A percentile compares a stretch with the other conserved stretches of the same genome.
Conservation (phyloP, 1,140 invertebrate genomes). For the Drosophila bocqueti region DNA sequence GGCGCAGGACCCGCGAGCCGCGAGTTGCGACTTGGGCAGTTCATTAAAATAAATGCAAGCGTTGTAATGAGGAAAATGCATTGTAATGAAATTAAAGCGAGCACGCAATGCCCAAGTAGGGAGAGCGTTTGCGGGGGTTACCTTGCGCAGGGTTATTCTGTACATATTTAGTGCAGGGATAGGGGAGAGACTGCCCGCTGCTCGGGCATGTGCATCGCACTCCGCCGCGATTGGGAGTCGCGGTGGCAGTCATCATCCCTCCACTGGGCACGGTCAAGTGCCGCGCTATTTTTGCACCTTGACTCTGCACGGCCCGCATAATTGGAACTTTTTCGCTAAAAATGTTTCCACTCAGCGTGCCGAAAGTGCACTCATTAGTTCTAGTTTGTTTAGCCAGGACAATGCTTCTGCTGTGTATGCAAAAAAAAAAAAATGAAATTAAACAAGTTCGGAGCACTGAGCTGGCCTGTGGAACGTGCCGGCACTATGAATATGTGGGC, state of each 20-base stretch:
- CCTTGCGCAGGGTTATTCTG: not conserved
- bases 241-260: slow-evolving; percentile 22
- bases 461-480: slow-evolving; percentile 58
- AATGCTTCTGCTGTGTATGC: slow-evolving; percentile 45
- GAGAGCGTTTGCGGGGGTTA: slow-evolving; percentile 6
- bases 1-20: slow-evolving; percentile 30
- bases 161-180: not conserved
- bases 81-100: slow-evolving; percentile 79
- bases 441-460: slow-evolving; percentile 14
- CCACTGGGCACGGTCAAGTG: slow-evolving; percentile 64
- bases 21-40: slow-evolving; percentile 41
- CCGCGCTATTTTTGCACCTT: slow-evolving; percentile 79
- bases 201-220: slow-evolving; percentile 58
- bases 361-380: slow-evolving; percentile 74
- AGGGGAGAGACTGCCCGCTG: slow-evolving; percentile 72
- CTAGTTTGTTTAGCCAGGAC: slow-evolving; percentile 72
- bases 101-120: slow-evolving; percentile 50
- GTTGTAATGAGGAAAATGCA: slow-evolving; percentile 75
- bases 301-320: slow-evolving; percentile 73
- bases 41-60: slow-evolving; percentile 77
- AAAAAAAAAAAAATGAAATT: slow-evolving; percentile 15
- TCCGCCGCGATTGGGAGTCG: slow-evolving; percentile 3
- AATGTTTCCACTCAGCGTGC: slow-evolving; percentile 58
- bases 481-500: slow-evolving; percentile 50
- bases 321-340: slow-evolving; percentile 71